Evolutionary conservation across 2,888 invertebrate genomes (phyloP).

Genomic region (Carterocephalus palaemon): DNA sequence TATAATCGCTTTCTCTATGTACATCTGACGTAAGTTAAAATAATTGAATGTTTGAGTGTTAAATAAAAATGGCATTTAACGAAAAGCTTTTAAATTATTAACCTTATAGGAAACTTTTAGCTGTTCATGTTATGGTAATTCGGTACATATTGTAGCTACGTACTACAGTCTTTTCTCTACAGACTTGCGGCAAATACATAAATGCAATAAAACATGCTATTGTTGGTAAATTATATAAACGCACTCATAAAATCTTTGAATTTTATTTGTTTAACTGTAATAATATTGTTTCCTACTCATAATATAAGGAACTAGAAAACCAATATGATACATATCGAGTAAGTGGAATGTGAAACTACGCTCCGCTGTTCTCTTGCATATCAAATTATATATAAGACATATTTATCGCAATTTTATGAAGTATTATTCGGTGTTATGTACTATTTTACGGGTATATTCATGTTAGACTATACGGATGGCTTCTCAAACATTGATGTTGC

Average conservation of each 20-base stretch:
- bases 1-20: constrained; percentile 33
- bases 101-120: no score
- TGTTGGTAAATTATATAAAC: no score
- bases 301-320: constrained; percentile 39
- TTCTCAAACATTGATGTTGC: constrained; percentile 8
- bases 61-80: no score
- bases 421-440: constrained; percentile 37
- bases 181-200: no score
- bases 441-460: constrained; percentile 19
- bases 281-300: no score
- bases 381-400: constrained; percentile 55
- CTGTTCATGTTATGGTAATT: no score
- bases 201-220: no score
- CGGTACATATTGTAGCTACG: no score
- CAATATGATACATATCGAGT: constrained; percentile 60
- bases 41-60: constrained; percentile 24
- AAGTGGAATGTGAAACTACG: constrained; percentile 36
- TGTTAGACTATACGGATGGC: constrained; percentile 6
- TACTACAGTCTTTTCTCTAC: no score
- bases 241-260: no score
- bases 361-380: constrained; percentile 57
- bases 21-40: constrained; percentile 65
- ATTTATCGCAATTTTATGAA: constrained; percentile 37
- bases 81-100: no score
- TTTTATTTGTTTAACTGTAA: no score